phyloP scores from a whole-genome alignment of 2,113 vertebrate genomes.

The Rhinopomastus cyanomelas region DNA sequence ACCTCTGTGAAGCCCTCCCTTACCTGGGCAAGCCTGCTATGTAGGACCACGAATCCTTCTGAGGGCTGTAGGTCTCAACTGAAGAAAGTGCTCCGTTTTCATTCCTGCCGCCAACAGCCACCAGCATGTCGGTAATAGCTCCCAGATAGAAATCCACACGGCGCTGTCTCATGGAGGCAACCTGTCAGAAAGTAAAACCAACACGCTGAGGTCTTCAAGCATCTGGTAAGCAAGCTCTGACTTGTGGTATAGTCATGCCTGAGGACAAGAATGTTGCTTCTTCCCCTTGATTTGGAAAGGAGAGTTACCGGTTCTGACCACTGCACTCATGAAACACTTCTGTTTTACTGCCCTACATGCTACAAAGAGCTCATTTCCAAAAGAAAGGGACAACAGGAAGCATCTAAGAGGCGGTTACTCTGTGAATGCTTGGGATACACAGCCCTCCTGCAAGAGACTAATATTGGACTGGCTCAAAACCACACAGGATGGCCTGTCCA shows the following conservation, averaged over 20 bases:
- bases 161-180: slow-evolving; percentile 90
- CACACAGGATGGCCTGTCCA: not conserved
- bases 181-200: slow-evolving; percentile 64
- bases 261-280: not conserved
- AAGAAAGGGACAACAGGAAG: not conserved
- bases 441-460: not conserved
- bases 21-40: slow-evolving; percentile 90
- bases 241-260: not conserved
- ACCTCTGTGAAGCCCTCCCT: not conserved
- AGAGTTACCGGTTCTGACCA: not conserved
- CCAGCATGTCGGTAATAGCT: slow-evolving; percentile 83
- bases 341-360: not conserved
- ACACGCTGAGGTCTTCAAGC: not conserved
- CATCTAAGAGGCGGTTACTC: not conserved
- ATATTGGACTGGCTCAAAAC: not conserved
- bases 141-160: slow-evolving; percentile 94
- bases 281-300: not conserved
- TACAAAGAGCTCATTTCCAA: not conserved
- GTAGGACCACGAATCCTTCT: slow-evolving; percentile 88
- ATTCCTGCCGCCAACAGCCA: slow-evolving; percentile 93
- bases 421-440: not conserved
- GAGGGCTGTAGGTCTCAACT: slow-evolving; percentile 88
- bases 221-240: not conserved
- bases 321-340: not conserved
- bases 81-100: slow-evolving; percentile 87